Conservation (phyloP, 2,113 vertebrate species). For the Balaenoptera acutorostrata region DNA sequence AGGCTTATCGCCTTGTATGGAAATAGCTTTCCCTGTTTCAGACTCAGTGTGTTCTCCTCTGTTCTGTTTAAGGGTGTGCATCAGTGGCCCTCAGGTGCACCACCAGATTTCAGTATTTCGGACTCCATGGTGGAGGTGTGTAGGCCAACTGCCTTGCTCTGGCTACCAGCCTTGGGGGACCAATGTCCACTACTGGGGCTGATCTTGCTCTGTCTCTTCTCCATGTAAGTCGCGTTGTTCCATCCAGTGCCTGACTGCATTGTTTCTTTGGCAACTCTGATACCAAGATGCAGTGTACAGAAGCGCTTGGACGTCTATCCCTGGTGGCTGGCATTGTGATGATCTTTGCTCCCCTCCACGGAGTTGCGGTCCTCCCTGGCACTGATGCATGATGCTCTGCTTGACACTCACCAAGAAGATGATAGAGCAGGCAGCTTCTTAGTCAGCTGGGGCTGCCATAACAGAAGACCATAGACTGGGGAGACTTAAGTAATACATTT, state of each 20-base stretch:
- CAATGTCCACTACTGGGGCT: neutral
- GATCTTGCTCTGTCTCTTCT: neutral
- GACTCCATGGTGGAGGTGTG: fast-evolving
- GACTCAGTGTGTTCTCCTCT: neutral
- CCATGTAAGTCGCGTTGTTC: neutral
- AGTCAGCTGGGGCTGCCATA: neutral
- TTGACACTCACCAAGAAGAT: neutral
- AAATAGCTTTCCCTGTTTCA: neutral
- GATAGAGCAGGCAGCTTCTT: neutral
- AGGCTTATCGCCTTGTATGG: fast-evolving
- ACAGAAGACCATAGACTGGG: neutral
- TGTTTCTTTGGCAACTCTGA: neutral
- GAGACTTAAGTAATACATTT: neutral
- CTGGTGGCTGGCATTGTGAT: neutral
- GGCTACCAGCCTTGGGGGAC: neutral
- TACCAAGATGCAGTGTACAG: neutral
- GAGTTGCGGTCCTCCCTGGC: no score
- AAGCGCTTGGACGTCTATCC: neutral
- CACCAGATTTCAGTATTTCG: neutral
- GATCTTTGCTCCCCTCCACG: neutral
- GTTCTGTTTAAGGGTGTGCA: neutral
- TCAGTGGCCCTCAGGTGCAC: neutral
- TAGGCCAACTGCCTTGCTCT: neutral
- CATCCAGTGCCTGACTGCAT: neutral
- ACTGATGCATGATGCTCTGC: neutral